These are phyloP conservation scores for Paragorgia papillata DNA, from an alignment of 92 coral and sea anemone species.

Conservation along the genomic window DNA sequence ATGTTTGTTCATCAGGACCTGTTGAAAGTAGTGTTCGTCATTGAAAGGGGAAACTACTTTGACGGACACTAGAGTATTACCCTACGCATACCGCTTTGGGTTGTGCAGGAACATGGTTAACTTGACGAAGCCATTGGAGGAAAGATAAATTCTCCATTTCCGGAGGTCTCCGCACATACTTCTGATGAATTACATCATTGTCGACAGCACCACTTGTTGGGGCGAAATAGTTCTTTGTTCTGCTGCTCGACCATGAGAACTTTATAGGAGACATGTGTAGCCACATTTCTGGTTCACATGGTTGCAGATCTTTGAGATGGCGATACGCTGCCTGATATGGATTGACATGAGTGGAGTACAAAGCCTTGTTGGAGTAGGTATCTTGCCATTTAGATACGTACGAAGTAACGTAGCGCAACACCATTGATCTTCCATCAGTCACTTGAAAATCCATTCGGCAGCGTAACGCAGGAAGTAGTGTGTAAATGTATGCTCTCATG, in stretches of 20 bases:
- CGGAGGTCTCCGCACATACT: slow-evolving; percentile 1
- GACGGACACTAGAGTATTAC: slow-evolving; percentile 7
- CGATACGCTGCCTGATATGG: slow-evolving; percentile 26
- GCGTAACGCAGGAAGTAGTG: neutral
- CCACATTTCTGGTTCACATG: slow-evolving; percentile 35
- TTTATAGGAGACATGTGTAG: neutral
- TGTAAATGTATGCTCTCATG: slow-evolving; percentile 1
- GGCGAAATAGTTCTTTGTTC: slow-evolving; percentile 3
- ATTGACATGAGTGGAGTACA: slow-evolving; percentile 4
- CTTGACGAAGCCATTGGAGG: neutral
- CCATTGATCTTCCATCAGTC: slow-evolving; percentile 11
- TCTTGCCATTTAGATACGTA: slow-evolving; percentile 15
- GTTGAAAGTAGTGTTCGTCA: neutral
- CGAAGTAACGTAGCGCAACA: slow-evolving; percentile 14
- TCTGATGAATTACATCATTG: neutral
- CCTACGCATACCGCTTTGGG: too few relatives aligned
- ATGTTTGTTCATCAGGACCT: neutral
- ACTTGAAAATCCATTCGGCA: slow-evolving; percentile 20
- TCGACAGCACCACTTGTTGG: neutral
- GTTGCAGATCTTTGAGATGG: neutral
- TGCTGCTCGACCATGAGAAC: slow-evolving; percentile 17
- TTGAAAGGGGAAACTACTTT: slow-evolving; percentile 4
- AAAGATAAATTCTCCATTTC: neutral
- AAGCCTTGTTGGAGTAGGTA: neutral
- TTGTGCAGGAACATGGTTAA: neutral